phyloP scores from a whole-genome alignment of 2,113 vertebrate genomes.

The Centropristis striata region DNA sequence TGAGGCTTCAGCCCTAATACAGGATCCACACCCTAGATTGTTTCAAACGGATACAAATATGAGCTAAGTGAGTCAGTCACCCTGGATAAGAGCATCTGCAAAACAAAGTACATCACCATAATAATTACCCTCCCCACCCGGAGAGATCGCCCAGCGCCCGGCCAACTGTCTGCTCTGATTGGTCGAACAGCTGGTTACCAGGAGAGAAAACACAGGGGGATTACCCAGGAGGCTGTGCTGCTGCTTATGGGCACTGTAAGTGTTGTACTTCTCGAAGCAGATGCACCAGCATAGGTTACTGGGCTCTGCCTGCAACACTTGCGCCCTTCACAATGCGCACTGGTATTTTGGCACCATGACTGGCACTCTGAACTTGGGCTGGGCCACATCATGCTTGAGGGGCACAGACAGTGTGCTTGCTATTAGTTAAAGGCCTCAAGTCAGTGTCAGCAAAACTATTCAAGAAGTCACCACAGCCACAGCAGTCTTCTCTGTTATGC shows the following conservation, averaged over 20 bases:
- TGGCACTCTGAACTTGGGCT: conserved; percentile 61
- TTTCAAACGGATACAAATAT: conserved; percentile 44
- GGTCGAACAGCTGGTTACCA: conserved; percentile 78
- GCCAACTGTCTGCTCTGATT: conserved; percentile 58
- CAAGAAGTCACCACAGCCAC: conserved; percentile 31
- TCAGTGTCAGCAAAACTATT: conserved; percentile 39
- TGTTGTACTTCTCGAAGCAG: conserved; percentile 47
- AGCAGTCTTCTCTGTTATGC: conserved; percentile 5
- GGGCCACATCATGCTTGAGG: conserved; percentile 35
- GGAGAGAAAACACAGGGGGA: conserved; percentile 71
- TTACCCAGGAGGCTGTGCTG: conserved; percentile 67
- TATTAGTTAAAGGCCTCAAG: conserved; percentile 32
- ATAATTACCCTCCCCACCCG: conserved; percentile 65
- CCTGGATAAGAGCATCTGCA: conserved; percentile 51
- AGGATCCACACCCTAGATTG: conserved; percentile 35
- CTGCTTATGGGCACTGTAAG: conserved; percentile 44
- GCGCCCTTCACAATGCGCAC: conserved; percentile 45
- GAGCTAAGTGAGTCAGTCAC: conserved; percentile 26
- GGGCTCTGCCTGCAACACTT: conserved; percentile 44
- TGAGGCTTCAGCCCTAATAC: background rate
- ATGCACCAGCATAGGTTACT: conserved; percentile 24
- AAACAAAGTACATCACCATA: conserved; percentile 61
- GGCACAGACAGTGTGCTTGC: conserved; percentile 20
- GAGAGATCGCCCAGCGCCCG: conserved; percentile 44
- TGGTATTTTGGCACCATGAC: conserved; percentile 66